phyloP scores from a whole-genome alignment of 2,888 invertebrate species.

The Oxyscelio sp. region DNA sequence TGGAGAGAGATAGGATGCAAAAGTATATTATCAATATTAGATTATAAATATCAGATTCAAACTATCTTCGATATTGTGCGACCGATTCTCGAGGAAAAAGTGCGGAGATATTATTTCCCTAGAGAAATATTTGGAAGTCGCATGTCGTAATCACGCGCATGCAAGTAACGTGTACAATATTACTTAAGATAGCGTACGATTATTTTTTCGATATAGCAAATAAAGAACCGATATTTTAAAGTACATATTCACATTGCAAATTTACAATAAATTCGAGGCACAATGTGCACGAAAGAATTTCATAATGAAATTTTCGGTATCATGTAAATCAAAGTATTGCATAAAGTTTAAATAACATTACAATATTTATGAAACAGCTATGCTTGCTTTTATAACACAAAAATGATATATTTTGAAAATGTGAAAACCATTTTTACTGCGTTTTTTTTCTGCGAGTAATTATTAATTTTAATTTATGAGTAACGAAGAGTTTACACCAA shows the following conservation, averaged over 20 bases:
- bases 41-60: neutral
- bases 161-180: neutral
- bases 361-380: constrained; percentile 24
- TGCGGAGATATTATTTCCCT: neutral
- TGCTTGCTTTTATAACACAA: too few species aligned
- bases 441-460: too few species aligned
- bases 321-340: constrained; percentile 39
- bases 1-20: neutral
- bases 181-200: neutral
- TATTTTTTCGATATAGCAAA: neutral
- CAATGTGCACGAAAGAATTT: constrained; percentile 30
- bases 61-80: neutral
- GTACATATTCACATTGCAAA: neutral
- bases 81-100: neutral
- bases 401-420: too few species aligned
- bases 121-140: neutral
- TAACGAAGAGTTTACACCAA: too few species aligned
- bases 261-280: constrained; percentile 29
- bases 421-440: too few species aligned
- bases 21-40: neutral
- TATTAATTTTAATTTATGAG: too few species aligned
- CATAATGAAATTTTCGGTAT: constrained; percentile 46
- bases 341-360: constrained; percentile 30
- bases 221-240: neutral
- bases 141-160: neutral